These are phyloP conservation scores for Ariolimax columbianus DNA, from an alignment of 2,888 invertebrate genomes.

Conservation along the genomic window DNA sequence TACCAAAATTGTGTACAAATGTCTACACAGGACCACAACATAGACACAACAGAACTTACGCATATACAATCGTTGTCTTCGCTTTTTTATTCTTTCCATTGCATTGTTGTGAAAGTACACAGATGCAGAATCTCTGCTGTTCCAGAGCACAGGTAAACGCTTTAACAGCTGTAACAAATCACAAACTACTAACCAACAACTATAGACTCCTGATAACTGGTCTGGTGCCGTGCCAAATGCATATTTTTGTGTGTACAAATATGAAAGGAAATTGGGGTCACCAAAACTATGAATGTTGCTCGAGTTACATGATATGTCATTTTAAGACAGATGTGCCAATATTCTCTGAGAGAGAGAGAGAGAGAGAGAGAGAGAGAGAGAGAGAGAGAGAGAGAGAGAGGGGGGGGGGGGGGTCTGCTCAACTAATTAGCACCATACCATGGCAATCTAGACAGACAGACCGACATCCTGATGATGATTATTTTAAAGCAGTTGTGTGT, in stretches of 20 bases:
- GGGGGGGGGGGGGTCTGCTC: too few species aligned
- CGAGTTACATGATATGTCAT: background rate
- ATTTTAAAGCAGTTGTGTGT: too few species aligned
- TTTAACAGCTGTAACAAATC: slow-evolving; percentile 24
- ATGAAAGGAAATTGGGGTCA: background rate
- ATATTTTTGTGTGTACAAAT: background rate
- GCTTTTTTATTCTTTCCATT: slow-evolving; percentile 28
- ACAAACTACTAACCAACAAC: background rate
- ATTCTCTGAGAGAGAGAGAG: too few species aligned
- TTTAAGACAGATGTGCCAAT: too few species aligned
- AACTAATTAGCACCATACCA: too few species aligned
- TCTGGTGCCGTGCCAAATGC: background rate
- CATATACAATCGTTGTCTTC: slow-evolving; percentile 13
- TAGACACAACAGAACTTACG: background rate
- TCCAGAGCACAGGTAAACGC: slow-evolving; percentile 15
- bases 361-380: too few species aligned
- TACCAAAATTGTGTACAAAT: too few species aligned
- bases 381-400: too few species aligned
- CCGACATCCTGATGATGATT: too few species aligned
- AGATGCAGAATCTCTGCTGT: too few species aligned
- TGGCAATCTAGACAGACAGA: too few species aligned
- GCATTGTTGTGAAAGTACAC: slow-evolving; percentile 33
- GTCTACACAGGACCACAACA: background rate
- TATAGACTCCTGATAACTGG: background rate
- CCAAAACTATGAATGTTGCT: background rate